phyloP scores from a whole-genome alignment of 2,888 invertebrate species.

The Didymodactylos carnosus region DNA sequence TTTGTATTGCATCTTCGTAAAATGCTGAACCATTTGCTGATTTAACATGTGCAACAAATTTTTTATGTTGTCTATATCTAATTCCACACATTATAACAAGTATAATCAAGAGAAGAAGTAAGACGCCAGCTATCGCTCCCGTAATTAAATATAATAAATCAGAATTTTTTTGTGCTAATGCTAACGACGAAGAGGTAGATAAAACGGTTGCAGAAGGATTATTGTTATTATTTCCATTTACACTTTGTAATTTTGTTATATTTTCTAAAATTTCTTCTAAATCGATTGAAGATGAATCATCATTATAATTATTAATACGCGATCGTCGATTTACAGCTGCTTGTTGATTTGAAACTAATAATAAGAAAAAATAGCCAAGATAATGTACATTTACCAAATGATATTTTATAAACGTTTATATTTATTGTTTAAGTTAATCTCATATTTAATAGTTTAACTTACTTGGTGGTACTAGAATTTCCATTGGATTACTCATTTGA shows the following conservation, averaged over 20 bases:
- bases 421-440: no score
- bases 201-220: no score
- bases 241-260: not conserved
- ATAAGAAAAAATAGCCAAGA: no score
- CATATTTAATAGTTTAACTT: not conserved
- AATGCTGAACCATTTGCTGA: not conserved
- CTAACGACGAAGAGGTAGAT: no score
- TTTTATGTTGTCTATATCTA: constrained; percentile 28
- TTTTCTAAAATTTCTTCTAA: not conserved
- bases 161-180: constrained; percentile 14
- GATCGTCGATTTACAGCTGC: not conserved
- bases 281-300: not conserved
- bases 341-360: not conserved
- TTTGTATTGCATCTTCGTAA: not conserved
- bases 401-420: no score
- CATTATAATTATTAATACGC: not conserved
- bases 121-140: constrained; percentile 28
- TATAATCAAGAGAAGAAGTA: constrained; percentile 26
- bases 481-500: constrained; percentile 9
- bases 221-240: not conserved
- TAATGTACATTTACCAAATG: no score
- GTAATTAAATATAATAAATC: constrained; percentile 29
- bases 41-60: constrained; percentile 16
- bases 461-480: not conserved
- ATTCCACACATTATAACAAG: constrained; percentile 31